Percentiles rank a stretch among this genome's conserved stretches.
These are phyloP conservation scores for Orientallactaga sibirica DNA, from an alignment of 2,797 vertebrate species.

Conservation along the genomic window DNA sequence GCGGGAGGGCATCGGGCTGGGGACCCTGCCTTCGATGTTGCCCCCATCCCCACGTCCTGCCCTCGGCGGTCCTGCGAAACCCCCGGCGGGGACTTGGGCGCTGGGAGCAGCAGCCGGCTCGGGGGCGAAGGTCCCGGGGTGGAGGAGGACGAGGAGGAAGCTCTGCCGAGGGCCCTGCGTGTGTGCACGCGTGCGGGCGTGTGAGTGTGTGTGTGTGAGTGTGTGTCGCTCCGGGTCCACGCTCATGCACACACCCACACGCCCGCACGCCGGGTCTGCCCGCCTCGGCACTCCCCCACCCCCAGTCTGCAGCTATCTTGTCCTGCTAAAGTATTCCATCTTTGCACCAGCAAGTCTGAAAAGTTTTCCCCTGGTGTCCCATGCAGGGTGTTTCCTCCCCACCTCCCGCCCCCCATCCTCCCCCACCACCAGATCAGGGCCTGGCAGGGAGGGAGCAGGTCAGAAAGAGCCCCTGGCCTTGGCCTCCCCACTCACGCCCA, in stretches of 20 bases:
- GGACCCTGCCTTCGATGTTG: neutral
- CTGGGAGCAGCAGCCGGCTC: neutral
- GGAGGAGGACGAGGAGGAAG: slow-evolving; percentile 33
- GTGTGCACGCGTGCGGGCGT: slow-evolving; percentile 73
- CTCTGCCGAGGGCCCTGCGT: slow-evolving; percentile 71
- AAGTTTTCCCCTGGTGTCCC: slow-evolving; percentile 57
- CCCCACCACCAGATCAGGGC: neutral
- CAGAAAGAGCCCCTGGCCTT: neutral
- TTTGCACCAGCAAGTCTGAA: neutral
- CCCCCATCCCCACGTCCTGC: neutral
- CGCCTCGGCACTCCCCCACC: slow-evolving; percentile 50
- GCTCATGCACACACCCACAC: slow-evolving; percentile 85
- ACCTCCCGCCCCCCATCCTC: too few species aligned
- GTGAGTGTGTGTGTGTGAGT: slow-evolving; percentile 85
- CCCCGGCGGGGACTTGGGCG: neutral
- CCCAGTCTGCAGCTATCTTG: slow-evolving; percentile 11
- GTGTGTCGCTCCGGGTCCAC: slow-evolving; percentile 83
- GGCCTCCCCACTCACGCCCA: neutral
- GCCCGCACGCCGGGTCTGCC: slow-evolving; percentile 77
- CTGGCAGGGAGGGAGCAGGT: neutral
- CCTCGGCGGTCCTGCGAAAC: neutral
- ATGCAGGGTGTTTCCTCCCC: neutral
- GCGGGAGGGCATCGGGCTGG: neutral
- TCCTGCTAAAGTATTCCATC: neutral
- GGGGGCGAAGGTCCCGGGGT: slow-evolving; percentile 35